A percentile compares a stretch with the other conserved stretches of the same genome.
phyloP scores from a whole-genome alignment of 2,888 invertebrate genomes.

The Metellina segmentata region DNA sequence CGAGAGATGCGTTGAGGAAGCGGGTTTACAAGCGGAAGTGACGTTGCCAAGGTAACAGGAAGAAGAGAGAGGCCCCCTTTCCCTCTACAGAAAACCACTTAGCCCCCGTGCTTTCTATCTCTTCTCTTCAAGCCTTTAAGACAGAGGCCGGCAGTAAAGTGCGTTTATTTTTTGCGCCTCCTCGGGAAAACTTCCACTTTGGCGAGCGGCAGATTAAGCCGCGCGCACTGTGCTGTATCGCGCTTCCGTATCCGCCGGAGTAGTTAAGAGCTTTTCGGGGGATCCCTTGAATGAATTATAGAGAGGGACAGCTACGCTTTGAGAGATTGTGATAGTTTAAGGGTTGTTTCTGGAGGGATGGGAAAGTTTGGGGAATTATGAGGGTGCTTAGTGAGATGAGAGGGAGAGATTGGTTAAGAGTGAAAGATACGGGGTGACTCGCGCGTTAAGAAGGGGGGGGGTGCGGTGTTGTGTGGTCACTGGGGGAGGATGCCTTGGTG shows the following conservation, averaged over 20 bases:
- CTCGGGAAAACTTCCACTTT: slow-evolving; percentile 21
- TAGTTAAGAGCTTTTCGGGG: not conserved
- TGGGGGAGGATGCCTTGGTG: no score
- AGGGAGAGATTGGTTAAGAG: not conserved
- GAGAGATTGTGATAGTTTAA: slow-evolving; percentile 25
- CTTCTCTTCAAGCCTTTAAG: slow-evolving; percentile 32
- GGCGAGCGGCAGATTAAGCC: slow-evolving; percentile 28
- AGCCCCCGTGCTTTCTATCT: not conserved
- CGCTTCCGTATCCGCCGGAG: not conserved
- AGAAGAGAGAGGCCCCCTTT: slow-evolving; percentile 45
- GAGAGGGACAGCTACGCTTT: not conserved
- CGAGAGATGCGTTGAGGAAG: slow-evolving; percentile 24
- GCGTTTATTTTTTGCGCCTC: slow-evolving; percentile 33
- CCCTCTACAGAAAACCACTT: slow-evolving; percentile 26
- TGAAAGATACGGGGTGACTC: not conserved
- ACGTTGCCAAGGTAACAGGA: slow-evolving; percentile 67
- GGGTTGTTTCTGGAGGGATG: not conserved
- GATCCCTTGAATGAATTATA: slow-evolving; percentile 21
- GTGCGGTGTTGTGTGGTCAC: not conserved
- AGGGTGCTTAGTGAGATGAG: not conserved
- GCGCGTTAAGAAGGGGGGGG: not conserved
- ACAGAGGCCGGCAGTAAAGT: slow-evolving; percentile 27
- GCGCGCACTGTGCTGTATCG: not conserved
- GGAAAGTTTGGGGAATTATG: not conserved
- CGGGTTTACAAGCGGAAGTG: slow-evolving; percentile 57